Base-by-base conservation (phyloP, 1,140 invertebrate species). In the Orchesella cincta region DNA sequence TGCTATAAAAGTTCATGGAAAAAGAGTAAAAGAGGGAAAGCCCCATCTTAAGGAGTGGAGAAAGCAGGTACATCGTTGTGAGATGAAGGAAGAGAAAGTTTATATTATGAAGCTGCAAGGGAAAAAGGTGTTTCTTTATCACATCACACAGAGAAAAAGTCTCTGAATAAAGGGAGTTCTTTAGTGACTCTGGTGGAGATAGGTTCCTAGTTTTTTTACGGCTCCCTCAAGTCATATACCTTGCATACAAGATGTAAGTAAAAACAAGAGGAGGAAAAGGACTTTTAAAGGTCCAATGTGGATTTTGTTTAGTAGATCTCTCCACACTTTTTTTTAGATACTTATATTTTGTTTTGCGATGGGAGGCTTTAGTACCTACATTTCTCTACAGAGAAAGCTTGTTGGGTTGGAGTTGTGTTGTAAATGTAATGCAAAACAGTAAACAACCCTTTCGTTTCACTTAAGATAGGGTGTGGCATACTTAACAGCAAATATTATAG, bases 381-480 rank as follows among this genome's bases (percentile, higher is more conserved):
- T n/a, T n/a, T 46, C 8, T 46, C 8, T 46, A 46, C 39, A 46
- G 39, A 46, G 39, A 46, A 12, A 12, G 20, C 39, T 46, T 46
- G 39, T 46, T 46, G 8, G 39, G 39, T 46, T 20, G 39, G 8
- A 20, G 39, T 46, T 8, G 14, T 18, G 14, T 23, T 57, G 52
- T 57, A 57, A 57, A 57, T 57, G 52, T 57, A 57, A 57, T 57
- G 23, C 52, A 57, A 57, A 57, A 57, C 14, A 57, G 52, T 57
- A 12, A 57, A 57, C 12, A 57, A 57, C 52, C 23, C 52, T n/a
- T 57, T 57, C 52, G 12, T 57, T 57, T 57, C 52, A 57, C 52
- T 57, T 57, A 57, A 57, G 52, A 57, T 57, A n/a, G 52, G 52
- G 52, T 57, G 52, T 57, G 52, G 52, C 52, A 57, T 57, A 57